Conservation (phyloP, 1,140 invertebrate genomes). For the Mercenaria mercenaria region DNA sequence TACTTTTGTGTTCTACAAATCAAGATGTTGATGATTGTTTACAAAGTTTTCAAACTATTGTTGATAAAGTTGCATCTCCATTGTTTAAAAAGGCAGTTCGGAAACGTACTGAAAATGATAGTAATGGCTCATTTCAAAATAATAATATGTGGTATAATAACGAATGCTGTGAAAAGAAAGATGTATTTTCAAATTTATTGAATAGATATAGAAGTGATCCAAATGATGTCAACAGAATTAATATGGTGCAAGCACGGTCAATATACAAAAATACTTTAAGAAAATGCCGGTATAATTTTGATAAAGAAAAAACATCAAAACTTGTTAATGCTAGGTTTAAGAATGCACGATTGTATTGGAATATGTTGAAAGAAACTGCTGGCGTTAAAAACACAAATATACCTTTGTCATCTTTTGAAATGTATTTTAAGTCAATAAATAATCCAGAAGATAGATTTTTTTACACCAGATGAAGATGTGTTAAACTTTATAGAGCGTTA, state of each 20-base stretch:
- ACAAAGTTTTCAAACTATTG: not conserved
- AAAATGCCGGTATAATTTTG: not conserved
- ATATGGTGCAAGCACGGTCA: not conserved
- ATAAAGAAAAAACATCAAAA: not conserved
- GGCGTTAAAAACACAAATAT: not conserved
- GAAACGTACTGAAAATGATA: not conserved
- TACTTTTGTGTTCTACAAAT: not conserved
- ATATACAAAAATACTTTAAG: not conserved
- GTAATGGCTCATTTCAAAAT: not conserved
- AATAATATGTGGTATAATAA: not conserved
- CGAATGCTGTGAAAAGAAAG: not conserved
- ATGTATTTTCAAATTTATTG: no score
- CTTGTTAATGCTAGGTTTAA: not conserved
- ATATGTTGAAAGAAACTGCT: conserved; percentile 17
- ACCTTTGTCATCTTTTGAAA: not conserved
- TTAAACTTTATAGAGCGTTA: not conserved
- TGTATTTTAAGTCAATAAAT: conserved; percentile 15
- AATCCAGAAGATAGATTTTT: not conserved
- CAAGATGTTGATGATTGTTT: not conserved
- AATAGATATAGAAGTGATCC: no score
- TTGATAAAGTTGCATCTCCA: not conserved
- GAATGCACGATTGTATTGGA: conserved; percentile 15
- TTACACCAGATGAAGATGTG: conserved; percentile 26
- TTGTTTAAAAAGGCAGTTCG: not conserved
- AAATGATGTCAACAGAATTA: not conserved